Base-by-base conservation (phyloP, 2,797 vertebrate species). In the Molothrus aeneus region DNA sequence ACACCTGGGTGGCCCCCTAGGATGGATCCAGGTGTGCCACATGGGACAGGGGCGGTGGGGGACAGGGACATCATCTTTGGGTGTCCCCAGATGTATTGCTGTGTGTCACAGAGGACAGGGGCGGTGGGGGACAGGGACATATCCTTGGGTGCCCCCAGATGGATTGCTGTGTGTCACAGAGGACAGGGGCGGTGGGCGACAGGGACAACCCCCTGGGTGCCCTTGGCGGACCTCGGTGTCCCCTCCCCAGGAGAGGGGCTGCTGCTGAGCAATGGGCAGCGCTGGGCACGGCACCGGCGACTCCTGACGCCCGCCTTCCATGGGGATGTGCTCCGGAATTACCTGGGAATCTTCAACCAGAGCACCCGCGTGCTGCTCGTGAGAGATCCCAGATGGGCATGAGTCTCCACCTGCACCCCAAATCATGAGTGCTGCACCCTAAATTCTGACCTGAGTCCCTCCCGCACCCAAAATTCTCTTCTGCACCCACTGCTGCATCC, bases 191-290 rank as follows among this genome's bases (percentile, higher is more conserved):
- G n/a, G 13, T 13, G 4, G 50, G 26, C 13, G n/a, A 54, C 61
- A 54, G 50, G 50, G 28, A 36, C n/a, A 65, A 4, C 8, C 3
- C n/a, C 20, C 10, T 45, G 50, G 10, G 21, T 45, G 40, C 61
- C 61, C 32, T 34, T 1, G 3, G 48, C 2, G 0, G 29, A 54
- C n/a, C 2, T 6, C 0, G 1, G 6, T 72, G n/a, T 72, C 15
- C 26, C n/a, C 26, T 16, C 11, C 24, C 7, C 42, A 64, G 69
- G 80, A 16, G 80, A 83, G 7, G 69, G 80, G 34, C 80, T 83
- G n/a, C 80, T 83, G 29, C 59, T 83, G 80, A 83, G 80, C 10
- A 0, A 2, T 0, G 69, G 80, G 29, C 48, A 47, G n/a, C n/a
- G n/a, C n/a, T 72, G 80, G 80, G 68, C 2, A 0, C 48, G 3